These are phyloP conservation scores for Sardinella longiceps DNA, from an alignment of 2,797 vertebrate species.

Conservation along the genomic window DNA sequence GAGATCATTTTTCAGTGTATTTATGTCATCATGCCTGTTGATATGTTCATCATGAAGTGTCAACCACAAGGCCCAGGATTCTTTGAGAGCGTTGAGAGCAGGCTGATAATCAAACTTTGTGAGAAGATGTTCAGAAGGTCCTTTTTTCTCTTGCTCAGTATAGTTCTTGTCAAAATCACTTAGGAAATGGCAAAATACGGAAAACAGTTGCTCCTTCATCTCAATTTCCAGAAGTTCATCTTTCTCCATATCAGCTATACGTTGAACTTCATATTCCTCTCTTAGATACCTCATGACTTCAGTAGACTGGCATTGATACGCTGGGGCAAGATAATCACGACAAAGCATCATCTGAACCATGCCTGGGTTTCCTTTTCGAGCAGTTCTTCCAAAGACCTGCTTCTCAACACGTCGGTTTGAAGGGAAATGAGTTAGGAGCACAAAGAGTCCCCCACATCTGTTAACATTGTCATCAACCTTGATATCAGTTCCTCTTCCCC, in stretches of 20 bases:
- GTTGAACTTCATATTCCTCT: slow-evolving; percentile 46
- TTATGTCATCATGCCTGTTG: slow-evolving; percentile 37
- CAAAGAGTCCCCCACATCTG: slow-evolving; percentile 50
- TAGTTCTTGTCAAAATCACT: slow-evolving; percentile 39
- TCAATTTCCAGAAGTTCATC: slow-evolving; percentile 50
- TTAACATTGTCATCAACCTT: slow-evolving; percentile 53
- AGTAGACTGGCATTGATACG: slow-evolving; percentile 47
- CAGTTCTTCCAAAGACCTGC: slow-evolving; percentile 56
- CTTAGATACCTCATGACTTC: slow-evolving; percentile 51
- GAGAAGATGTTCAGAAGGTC: neutral
- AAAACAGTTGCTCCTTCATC: slow-evolving; percentile 51
- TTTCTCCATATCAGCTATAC: slow-evolving; percentile 48
- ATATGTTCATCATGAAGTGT: slow-evolving; percentile 50
- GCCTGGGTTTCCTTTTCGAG: slow-evolving; percentile 56
- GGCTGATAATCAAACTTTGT: slow-evolving; percentile 49
- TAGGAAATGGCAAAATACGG: slow-evolving; percentile 44
- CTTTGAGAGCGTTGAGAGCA: slow-evolving; percentile 53
- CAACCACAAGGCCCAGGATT: slow-evolving; percentile 56
- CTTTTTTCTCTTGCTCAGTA: slow-evolving; percentile 30
- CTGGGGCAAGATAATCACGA: slow-evolving; percentile 44
- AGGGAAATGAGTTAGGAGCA: slow-evolving; percentile 57
- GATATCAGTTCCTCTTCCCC: slow-evolving; percentile 55
- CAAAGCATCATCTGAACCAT: slow-evolving; percentile 56
- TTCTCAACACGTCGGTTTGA: slow-evolving; percentile 56
- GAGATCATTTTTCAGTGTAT: slow-evolving; percentile 39